Conservation (phyloP, 1,140 invertebrate genomes). For the Dendroctonus ponderosae region DNA sequence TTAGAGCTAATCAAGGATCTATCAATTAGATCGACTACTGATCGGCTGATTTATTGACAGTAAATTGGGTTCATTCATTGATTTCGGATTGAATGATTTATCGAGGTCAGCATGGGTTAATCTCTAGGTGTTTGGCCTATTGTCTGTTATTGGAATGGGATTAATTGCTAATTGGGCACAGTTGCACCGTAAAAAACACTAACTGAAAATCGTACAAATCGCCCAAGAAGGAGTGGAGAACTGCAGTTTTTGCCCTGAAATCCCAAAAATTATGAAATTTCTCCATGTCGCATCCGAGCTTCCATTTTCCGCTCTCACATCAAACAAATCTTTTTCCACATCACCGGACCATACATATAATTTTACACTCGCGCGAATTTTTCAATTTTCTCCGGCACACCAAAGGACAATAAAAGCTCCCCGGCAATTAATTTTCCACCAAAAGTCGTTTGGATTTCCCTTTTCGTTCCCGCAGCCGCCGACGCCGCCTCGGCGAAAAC, state of each 20-base stretch:
- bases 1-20: slow-evolving; percentile 15
- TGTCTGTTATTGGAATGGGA: too few relatives aligned
- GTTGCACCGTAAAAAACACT: too few relatives aligned
- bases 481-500: slow-evolving; percentile 2
- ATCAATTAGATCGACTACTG: slow-evolving; percentile 18
- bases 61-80: not conserved
- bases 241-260: too few relatives aligned
- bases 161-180: too few relatives aligned
- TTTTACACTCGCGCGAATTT: slow-evolving; percentile 21
- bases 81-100: too few relatives aligned
- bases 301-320: not conserved
- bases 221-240: too few relatives aligned
- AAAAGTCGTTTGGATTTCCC: slow-evolving; percentile 28
- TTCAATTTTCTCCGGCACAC: slow-evolving; percentile 25
- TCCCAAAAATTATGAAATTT: too few relatives aligned
- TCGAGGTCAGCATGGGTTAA: too few relatives aligned
- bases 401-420: slow-evolving; percentile 22
- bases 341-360: not conserved
- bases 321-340: not conserved
- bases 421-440: slow-evolving; percentile 30
- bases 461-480: slow-evolving; percentile 9
- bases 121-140: too few relatives aligned
- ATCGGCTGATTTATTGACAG: slow-evolving; percentile 16
- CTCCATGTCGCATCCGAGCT: not conserved
- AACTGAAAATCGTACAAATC: too few relatives aligned